phyloP scores from a whole-genome alignment of 2,888 invertebrate species.

The Archips xylosteana region DNA sequence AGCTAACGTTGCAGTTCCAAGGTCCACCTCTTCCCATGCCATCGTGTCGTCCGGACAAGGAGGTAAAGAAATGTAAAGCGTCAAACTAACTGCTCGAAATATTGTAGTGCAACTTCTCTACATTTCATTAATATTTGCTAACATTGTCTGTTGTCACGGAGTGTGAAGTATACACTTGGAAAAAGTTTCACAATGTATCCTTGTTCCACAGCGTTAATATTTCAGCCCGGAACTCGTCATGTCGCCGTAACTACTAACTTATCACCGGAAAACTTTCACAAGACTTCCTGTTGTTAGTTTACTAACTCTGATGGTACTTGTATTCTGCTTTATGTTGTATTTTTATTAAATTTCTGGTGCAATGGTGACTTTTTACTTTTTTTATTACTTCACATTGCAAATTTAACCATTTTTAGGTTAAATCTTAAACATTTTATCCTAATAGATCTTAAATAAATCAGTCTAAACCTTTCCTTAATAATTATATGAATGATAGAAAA shows the following conservation, averaged over 20 bases:
- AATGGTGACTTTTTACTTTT: not conserved
- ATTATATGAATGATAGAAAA: no score
- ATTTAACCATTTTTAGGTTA: not conserved
- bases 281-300: conserved; percentile 59
- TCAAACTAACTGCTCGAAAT: conserved; percentile 28
- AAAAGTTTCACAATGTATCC: conserved; percentile 41
- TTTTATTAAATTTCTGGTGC: conserved; percentile 4
- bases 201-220: conserved; percentile 52
- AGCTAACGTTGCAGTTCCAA: conserved; percentile 84
- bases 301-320: conserved; percentile 46
- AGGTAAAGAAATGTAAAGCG: conserved; percentile 38
- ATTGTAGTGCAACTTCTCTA: not conserved
- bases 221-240: conserved; percentile 53
- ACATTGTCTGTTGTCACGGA: conserved; percentile 21
- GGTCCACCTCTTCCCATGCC: conserved; percentile 69
- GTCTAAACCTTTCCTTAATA: no score
- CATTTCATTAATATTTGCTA: conserved; percentile 2
- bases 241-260: conserved; percentile 53
- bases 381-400: not conserved
- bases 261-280: conserved; percentile 54
- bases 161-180: conserved; percentile 36
- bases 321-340: not conserved
- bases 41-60: conserved; percentile 16
- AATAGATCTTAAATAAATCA: no score
- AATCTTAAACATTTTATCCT: no score